phyloP scores from a whole-genome alignment of 2,113 vertebrate species.

The Thunnus thynnus region DNA sequence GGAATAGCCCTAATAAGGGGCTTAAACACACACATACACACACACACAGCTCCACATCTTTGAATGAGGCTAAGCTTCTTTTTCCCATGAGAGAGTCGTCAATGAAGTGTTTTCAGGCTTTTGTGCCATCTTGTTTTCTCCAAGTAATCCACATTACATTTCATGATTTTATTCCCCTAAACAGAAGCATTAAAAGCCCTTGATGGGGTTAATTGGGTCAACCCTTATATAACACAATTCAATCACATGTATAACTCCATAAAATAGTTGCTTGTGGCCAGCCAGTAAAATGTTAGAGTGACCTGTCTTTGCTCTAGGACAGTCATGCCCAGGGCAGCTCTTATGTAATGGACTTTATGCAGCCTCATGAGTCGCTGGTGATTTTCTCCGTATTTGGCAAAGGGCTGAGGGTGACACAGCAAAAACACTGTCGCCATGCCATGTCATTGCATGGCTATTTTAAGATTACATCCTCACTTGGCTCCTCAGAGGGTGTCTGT shows the following conservation, averaged over 20 bases:
- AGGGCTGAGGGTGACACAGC: constrained; percentile 63
- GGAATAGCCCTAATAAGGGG: constrained; percentile 70
- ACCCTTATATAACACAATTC: constrained; percentile 21
- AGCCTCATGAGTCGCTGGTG: constrained; percentile 42
- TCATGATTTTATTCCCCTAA: constrained; percentile 12
- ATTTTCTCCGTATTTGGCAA: constrained; percentile 65
- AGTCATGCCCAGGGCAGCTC: constrained; percentile 26
- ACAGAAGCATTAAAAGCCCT: not conserved
- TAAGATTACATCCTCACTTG: constrained; percentile 36
- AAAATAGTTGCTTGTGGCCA: constrained; percentile 20
- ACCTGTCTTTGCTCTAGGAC: constrained; percentile 37
- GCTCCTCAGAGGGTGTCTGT: constrained; percentile 7
- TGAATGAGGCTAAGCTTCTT: constrained; percentile 50
- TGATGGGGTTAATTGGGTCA: constrained; percentile 10
- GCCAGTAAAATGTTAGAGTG: constrained; percentile 39
- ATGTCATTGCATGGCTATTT: constrained; percentile 58
- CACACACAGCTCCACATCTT: constrained; percentile 11
- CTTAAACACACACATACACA: constrained; percentile 51
- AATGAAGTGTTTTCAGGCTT: constrained; percentile 14
- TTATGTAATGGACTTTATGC: constrained; percentile 67
- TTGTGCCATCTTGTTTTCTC: constrained; percentile 10
- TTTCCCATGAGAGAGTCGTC: constrained; percentile 33
- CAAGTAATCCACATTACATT: not conserved
- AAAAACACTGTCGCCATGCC: not conserved
- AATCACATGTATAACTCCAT: constrained; percentile 29